Conservation (phyloP, 2,888 invertebrate genomes). For the Drosophila prolongata region DNA sequence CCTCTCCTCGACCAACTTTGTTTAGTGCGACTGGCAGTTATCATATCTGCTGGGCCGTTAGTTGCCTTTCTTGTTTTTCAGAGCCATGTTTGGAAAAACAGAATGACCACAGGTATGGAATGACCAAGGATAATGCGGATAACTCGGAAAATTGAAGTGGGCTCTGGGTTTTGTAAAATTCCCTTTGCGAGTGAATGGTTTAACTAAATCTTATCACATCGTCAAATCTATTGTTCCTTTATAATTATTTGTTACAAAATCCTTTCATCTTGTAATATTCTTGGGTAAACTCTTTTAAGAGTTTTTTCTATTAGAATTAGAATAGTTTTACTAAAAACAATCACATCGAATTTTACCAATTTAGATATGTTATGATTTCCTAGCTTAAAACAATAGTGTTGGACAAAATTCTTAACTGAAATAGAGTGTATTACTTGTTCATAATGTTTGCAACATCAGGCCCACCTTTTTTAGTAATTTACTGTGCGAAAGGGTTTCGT, state of each 20-base stretch:
- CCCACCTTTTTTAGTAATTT: conserved; percentile 45
- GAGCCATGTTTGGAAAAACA: conserved; percentile 15
- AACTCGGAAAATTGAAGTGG: conserved; percentile 13
- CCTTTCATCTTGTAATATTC: too few species aligned
- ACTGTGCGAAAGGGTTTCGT: conserved; percentile 50
- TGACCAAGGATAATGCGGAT: conserved; percentile 25
- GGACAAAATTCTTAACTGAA: not conserved
- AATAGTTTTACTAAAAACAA: too few species aligned
- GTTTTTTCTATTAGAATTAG: too few species aligned
- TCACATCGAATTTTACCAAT: too few species aligned
- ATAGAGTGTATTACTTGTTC: conserved; percentile 8
- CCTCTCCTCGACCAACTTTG: conserved; percentile 36
- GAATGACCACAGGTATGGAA: conserved; percentile 38
- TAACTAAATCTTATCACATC: too few species aligned
- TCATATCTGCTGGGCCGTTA: conserved; percentile 44
- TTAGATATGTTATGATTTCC: too few species aligned
- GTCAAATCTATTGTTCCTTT: too few species aligned
- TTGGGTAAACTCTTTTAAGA: too few species aligned
- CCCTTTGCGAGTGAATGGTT: not conserved
- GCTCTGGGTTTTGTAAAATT: conserved; percentile 1
- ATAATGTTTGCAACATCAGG: not conserved
- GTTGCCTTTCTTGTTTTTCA: conserved; percentile 22
- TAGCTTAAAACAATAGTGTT: not conserved
- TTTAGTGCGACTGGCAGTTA: conserved; percentile 47
- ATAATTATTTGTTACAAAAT: too few species aligned